These are phyloP conservation scores for Patella pellucida DNA, from an alignment of 2,888 invertebrate genomes.

Conservation along the genomic window DNA sequence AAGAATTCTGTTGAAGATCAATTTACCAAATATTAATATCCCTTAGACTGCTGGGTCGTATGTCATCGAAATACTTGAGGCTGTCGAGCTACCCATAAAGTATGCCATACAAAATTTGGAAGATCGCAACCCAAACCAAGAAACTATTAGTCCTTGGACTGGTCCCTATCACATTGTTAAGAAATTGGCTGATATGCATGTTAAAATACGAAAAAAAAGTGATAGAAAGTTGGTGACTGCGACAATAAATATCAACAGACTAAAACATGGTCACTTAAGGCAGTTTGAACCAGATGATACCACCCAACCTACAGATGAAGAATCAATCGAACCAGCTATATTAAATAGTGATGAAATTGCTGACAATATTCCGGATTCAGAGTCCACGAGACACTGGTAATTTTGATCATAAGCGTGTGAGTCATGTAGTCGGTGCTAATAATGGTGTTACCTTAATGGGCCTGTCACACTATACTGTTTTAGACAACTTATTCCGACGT, in stretches of 20 bases:
- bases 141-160: not conserved
- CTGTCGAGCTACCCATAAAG: not conserved
- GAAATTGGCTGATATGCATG: not conserved
- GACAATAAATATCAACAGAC: not conserved
- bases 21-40: not conserved
- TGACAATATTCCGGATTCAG: not conserved
- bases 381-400: not conserved
- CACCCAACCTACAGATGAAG: not conserved
- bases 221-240: not conserved
- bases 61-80: not conserved
- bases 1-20: not conserved
- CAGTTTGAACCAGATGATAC: not conserved
- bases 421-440: not conserved
- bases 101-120: not conserved
- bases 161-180: not conserved
- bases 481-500: too few species aligned
- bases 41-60: not conserved
- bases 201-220: not conserved
- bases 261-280: not conserved
- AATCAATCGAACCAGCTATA: not conserved
- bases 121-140: not conserved
- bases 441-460: not conserved
- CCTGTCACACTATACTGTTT: too few species aligned
- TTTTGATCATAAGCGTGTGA: not conserved
- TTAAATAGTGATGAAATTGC: not conserved